Evolutionary conservation across 2,797 vertebrate genomes (phyloP).

Genomic region (Sebastes hubbsi): DNA sequence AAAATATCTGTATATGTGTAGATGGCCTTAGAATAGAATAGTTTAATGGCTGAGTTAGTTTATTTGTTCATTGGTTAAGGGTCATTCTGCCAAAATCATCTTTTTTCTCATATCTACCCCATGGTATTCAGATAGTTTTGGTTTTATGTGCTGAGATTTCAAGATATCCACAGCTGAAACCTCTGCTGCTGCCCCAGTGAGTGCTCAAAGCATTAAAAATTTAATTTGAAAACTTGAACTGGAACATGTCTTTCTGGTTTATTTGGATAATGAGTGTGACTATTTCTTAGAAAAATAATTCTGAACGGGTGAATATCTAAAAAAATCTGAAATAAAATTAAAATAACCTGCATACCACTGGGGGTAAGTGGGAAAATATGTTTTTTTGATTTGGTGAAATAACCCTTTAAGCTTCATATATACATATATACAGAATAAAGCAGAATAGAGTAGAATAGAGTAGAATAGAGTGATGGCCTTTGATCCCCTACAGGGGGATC

Average conservation of each 20-base stretch:
- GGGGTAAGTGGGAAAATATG: not conserved
- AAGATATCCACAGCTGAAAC: not conserved
- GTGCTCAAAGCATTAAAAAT: not conserved
- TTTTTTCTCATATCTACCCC: not conserved
- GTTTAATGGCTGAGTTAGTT: not conserved
- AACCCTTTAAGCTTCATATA: not conserved
- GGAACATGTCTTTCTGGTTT: not conserved
- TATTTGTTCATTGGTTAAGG: not conserved
- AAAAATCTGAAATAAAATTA: not conserved
- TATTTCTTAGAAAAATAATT: too few relatives aligned
- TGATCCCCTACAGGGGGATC: constrained; percentile 83
- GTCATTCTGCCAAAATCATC: not conserved
- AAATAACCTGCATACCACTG: not conserved
- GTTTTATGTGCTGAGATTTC: not conserved
- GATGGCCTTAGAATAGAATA: not conserved
- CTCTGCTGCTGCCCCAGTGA: not conserved
- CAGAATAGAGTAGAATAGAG: constrained; percentile 8
- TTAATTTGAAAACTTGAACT: not conserved
- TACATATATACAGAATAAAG: constrained; percentile 2
- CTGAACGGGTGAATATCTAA: not conserved
- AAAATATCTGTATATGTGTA: too few relatives aligned
- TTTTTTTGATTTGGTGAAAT: not conserved
- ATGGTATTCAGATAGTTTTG: not conserved
- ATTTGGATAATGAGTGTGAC: not conserved
- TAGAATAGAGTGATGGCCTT: constrained; percentile 44